Evolutionary conservation across 2,888 invertebrate genomes (phyloP), one percentile per base, ranked within the genome.

Genomic region (Endomychus coccineus): DNA sequence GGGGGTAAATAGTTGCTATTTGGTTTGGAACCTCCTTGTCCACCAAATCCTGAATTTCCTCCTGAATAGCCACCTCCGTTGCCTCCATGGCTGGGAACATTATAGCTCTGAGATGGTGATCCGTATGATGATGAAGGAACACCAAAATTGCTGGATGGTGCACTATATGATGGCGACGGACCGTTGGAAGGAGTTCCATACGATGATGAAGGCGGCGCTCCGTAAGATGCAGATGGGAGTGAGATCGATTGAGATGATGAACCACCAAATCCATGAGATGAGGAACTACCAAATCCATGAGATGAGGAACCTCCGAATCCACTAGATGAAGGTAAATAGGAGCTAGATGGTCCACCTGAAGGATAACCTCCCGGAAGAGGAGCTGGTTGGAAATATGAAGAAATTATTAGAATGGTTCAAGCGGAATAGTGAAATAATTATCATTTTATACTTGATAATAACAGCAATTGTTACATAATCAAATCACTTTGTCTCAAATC

Each of bases 1-100:
- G 78, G 77, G 23, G 77, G 76, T 36, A 75, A 66, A 55, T 76
- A 77, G 31, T 70, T 73, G n/a, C 71, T 70, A 36, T 70, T 69
- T 19, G 48, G 45, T 74, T 48, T 22, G 75, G 75, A 19, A 75
- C 75, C 75, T 40, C 34, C 39, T 21, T 66, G 64, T 4, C 69
- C 59, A 15, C 61, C 65, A 42, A 64, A 66, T 37, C 48, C 55
- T n/a, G n/a, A n/a, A 36, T 60, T 53, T 15, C 39, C 50, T 38
- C 34, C 45, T 42, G 31, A 49, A 36, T 46, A 40, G 34, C 49
- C 41, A 12, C 46, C 34, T 25, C 58, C 51, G 1, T 61, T 56
- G 34, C 54, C 58, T 2, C 62, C 64, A 30, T 62, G 62, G 23
- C 49, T 42, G 21, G 31, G 28, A n/a, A n/a, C n/a, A n/a, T n/a